phyloP scores from a whole-genome alignment of 2,888 invertebrate species.

The Stictocephala bisonia region DNA sequence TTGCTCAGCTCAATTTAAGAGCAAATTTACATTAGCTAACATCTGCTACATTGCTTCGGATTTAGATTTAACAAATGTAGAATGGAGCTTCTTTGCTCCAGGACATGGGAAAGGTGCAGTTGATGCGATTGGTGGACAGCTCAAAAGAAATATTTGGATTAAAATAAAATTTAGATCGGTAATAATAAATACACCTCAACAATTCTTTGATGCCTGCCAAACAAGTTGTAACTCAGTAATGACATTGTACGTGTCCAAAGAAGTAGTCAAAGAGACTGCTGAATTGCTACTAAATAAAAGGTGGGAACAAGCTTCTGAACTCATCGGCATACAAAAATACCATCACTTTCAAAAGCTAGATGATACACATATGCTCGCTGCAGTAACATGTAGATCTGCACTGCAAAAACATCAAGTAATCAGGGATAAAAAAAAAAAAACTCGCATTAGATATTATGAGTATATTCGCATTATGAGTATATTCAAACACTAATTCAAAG shows the following conservation, averaged over 20 bases:
- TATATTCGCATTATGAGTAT: too few relatives aligned
- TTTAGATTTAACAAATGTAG: conserved; percentile 18
- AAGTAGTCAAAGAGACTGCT: conserved; percentile 16
- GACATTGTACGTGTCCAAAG: background rate
- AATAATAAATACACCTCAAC: conserved; percentile 17
- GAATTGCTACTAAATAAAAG: conserved; percentile 7
- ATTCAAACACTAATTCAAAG: conserved; percentile 7
- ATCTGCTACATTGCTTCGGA: conserved; percentile 23
- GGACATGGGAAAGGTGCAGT: conserved; percentile 43
- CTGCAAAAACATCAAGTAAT: conserved; percentile 34
- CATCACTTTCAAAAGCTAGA: conserved; percentile 34
- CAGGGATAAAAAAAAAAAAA: conserved; percentile 11
- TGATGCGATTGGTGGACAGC: conserved; percentile 34
- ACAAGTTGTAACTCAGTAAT: background rate
- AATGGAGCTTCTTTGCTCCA: conserved; percentile 38
- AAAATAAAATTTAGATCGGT: background rate
- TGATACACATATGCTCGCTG: conserved; percentile 31
- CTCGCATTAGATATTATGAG: conserved; percentile 18
- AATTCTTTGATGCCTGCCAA: conserved; percentile 5
- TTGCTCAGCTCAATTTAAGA: conserved; percentile 44
- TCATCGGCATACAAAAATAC: conserved; percentile 21
- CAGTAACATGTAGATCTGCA: conserved; percentile 10
- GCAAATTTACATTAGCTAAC: conserved; percentile 16
- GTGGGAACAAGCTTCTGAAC: conserved; percentile 18
- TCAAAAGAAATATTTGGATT: conserved; percentile 33